These are phyloP conservation scores for Cepaea nemoralis DNA, from an alignment of 1,140 invertebrate species.

Conservation along the genomic window DNA sequence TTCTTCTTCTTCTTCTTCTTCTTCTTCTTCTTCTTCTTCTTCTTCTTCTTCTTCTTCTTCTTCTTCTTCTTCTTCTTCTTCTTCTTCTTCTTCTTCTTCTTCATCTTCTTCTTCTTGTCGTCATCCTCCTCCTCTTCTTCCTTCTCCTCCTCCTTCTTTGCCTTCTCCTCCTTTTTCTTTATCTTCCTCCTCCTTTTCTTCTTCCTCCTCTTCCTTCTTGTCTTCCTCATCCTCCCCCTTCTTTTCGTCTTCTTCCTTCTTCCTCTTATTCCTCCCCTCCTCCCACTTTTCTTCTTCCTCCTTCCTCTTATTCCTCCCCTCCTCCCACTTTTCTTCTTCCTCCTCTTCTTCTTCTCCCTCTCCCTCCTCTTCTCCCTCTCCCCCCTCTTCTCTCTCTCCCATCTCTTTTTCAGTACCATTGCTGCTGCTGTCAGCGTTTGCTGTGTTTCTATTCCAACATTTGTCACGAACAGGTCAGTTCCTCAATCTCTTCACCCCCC, in stretches of 20 bases:
- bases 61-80: neutral
- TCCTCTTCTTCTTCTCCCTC: neutral
- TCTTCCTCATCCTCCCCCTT: neutral
- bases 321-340: neutral
- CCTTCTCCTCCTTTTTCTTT: neutral
- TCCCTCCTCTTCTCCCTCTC: neutral
- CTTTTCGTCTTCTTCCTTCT: neutral
- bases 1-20: neutral
- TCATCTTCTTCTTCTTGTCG: neutral
- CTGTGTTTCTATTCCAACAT: too few species aligned
- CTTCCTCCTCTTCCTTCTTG: neutral
- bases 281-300: neutral
- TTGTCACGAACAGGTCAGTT: too few species aligned
- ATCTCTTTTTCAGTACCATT: too few species aligned
- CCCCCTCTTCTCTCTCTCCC: neutral
- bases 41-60: constrained; percentile 4
- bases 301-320: neutral
- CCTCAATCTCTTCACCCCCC: too few species aligned
- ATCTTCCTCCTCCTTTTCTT: neutral
- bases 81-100: neutral
- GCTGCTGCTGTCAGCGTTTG: too few species aligned
- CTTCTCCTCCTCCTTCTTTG: neutral
- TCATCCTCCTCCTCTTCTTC: neutral
- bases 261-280: neutral
- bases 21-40: neutral